Evolutionary conservation across 2,113 vertebrate species (phyloP), one percentile per base, ranked within the genome.

Genomic region (Herpailurus yagouaroundi): DNA sequence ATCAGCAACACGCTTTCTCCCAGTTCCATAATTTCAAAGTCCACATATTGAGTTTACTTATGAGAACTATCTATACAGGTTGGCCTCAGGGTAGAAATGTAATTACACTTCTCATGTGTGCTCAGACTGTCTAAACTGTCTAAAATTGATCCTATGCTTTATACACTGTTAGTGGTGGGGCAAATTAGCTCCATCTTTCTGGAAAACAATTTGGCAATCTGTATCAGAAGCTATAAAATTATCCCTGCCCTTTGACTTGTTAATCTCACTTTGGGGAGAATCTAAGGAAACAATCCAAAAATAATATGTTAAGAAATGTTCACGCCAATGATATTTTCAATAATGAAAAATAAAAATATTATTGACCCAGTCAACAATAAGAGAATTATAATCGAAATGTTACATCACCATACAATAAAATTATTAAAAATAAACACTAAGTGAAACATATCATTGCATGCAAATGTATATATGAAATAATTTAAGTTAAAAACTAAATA

Each of bases 291-390:
- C n/a, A 95, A 95, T 15, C 36, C n/a, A 38, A 92, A 94, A 88
- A 84, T 88, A 55, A 87, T 74, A 79, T 74, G 36, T 88, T 94
- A 60, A 91, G 94, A 94, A 74, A 64, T 87, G 31, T 84, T 87
- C 48, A 77, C 8, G n/a, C 31, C 29, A 31, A 73, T 48, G 36
- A 4, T 82, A 91, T 81, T 88, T 86, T 95, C 31, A 85, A 18
- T 90, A 96, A 90, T 76, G 7, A 89, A 93, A 97, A 95, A 66
- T 76, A 84, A 95, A 97, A 94, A 88, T 48, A 91, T 14, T 71
- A 74, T 21, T 95, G 69, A 74, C 57, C 45, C 50, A 91, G 81
- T 96, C 31, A 97, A 82, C 12, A 97, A 83, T 86, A 63, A 93
- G 41, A 92, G 52, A 96, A 86, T 45, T 71, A 90, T 41, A 97